phyloP scores from a whole-genome alignment of 2,888 invertebrate genomes.

The Antitype chi region DNA sequence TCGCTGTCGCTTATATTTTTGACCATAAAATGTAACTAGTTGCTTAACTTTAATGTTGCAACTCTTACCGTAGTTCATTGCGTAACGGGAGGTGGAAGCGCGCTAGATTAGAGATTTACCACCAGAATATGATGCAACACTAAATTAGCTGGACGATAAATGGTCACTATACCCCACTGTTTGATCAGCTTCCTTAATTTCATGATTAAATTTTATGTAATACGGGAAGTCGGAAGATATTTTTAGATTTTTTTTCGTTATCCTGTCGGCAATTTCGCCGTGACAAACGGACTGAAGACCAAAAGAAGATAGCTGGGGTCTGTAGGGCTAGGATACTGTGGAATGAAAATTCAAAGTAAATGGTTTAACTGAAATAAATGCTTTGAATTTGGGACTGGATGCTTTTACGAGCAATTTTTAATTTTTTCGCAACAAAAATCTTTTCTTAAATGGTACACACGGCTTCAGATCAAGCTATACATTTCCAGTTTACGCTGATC shows the following conservation, averaged over 20 bases:
- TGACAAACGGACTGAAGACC: not conserved
- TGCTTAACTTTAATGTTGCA: conserved; percentile 70
- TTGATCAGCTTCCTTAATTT: conserved; percentile 36
- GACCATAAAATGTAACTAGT: conserved; percentile 52
- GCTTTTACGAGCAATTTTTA: not conserved
- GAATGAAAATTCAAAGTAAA: not conserved
- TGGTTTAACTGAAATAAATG: not conserved
- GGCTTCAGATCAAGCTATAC: too few relatives aligned
- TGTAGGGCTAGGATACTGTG: not conserved
- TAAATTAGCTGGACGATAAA: conserved; percentile 57
- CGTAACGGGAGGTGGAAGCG: conserved; percentile 66
- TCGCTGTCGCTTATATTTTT: conserved; percentile 57
- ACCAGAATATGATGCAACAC: conserved; percentile 57
- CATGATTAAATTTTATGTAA: conserved; percentile 22
- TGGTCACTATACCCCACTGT: conserved; percentile 47
- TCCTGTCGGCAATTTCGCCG: not conserved
- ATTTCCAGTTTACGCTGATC: too few relatives aligned
- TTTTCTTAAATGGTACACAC: not conserved
- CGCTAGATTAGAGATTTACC: conserved; percentile 58
- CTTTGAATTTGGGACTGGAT: not conserved
- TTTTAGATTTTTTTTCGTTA: not conserved
- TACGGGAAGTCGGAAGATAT: conserved; percentile 13
- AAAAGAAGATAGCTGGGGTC: not conserved
- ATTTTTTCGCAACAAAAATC: not conserved
- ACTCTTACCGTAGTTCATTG: conserved; percentile 65